These are phyloP conservation scores for Sebastes schlegelii DNA, from an alignment of 2,113 vertebrate genomes.

Conservation along the genomic window DNA sequence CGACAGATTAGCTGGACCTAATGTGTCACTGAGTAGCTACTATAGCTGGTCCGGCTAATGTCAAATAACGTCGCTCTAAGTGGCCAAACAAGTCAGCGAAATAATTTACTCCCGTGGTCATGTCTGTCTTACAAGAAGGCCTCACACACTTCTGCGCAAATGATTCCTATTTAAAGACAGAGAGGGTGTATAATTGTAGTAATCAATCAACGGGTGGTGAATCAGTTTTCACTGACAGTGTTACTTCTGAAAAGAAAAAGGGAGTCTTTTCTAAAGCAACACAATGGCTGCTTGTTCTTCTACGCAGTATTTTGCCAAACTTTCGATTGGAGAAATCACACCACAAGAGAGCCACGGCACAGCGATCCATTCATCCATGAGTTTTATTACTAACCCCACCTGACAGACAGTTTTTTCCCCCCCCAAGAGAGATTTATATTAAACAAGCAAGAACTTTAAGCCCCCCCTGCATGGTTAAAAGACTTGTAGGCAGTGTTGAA, in stretches of 20 bases:
- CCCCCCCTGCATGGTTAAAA: constrained; percentile 17
- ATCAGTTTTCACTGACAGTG: constrained; percentile 47
- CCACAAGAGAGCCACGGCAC: constrained; percentile 20
- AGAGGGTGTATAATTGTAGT: constrained; percentile 66
- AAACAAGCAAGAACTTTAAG: constrained; percentile 31
- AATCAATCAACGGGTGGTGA: constrained; percentile 61
- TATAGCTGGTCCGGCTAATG: constrained; percentile 12
- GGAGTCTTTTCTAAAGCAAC: neutral
- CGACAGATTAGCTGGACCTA: constrained; percentile 46
- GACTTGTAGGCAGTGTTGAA: constrained; percentile 11
- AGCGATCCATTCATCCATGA: constrained; percentile 31
- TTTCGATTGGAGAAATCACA: constrained; percentile 27
- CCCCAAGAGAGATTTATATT: constrained; percentile 32
- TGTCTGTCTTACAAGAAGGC: constrained; percentile 30
- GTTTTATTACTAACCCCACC: constrained; percentile 43
- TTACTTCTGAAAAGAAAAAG: constrained; percentile 30
- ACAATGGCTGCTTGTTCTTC: constrained; percentile 16
- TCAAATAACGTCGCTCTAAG: constrained; percentile 17
- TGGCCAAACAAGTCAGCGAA: constrained; percentile 30
- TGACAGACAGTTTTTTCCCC: constrained; percentile 40
- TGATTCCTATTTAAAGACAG: constrained; percentile 57
- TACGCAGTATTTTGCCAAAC: constrained; percentile 18
- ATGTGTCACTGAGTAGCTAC: constrained; percentile 10
- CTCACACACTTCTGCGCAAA: constrained; percentile 25
- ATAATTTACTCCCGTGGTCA: constrained; percentile 33